Evolutionary conservation across 2,888 invertebrate genomes (phyloP).

Genomic region (Sclerodermus sp.): DNA sequence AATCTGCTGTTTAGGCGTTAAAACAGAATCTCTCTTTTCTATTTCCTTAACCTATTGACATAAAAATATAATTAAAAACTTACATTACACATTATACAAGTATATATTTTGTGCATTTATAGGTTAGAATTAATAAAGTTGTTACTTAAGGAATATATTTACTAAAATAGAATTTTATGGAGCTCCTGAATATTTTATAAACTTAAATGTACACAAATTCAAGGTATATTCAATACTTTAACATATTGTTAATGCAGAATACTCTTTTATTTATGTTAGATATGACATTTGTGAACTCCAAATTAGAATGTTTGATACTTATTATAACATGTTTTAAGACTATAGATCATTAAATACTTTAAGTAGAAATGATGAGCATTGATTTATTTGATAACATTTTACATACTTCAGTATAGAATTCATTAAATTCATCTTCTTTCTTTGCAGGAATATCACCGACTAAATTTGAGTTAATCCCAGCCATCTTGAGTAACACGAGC

Average conservation of each 20-base stretch:
- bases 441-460: slow-evolving; percentile 51
- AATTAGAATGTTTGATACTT: no score
- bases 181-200: no score
- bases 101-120: slow-evolving; percentile 5
- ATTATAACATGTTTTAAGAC: not conserved
- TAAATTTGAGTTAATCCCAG: slow-evolving; percentile 51
- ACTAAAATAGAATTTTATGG: no score
- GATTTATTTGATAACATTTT: slow-evolving; percentile 5
- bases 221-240: no score
- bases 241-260: no score
- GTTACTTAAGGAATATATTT: no score
- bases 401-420: slow-evolving; percentile 81
- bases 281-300: slow-evolving; percentile 25
- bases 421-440: slow-evolving; percentile 75
- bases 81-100: no score
- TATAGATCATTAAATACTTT: not conserved
- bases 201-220: no score
- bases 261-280: not conserved
- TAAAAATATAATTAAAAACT: no score
- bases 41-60: slow-evolving; percentile 90
- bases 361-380: not conserved
- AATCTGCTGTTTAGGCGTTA: slow-evolving; percentile 97
- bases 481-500: slow-evolving; percentile 43
- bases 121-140: slow-evolving; percentile 27
- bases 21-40: slow-evolving; percentile 93